A percentile compares a stretch with the other conserved stretches of the same genome.
These are phyloP conservation scores for Arvicanthis niloticus DNA, from an alignment of 2,113 vertebrate genomes.

Conservation along the genomic window DNA sequence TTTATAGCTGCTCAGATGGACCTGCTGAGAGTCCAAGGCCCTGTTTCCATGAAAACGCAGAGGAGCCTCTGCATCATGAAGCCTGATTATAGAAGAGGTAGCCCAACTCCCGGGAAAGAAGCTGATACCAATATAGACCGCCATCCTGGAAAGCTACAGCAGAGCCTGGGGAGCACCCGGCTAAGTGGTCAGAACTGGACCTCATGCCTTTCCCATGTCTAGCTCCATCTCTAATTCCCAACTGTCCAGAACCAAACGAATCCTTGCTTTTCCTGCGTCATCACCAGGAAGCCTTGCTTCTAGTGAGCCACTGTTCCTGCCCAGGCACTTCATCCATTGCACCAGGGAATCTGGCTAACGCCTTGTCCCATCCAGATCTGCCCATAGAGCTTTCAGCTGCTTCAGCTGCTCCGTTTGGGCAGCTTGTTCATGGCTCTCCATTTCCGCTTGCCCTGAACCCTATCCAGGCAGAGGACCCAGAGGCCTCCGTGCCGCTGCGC, in stretches of 20 bases:
- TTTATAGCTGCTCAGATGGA: background rate
- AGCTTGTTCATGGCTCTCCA: background rate
- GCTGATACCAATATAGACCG: background rate
- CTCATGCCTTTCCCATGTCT: background rate
- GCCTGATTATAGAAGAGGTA: background rate
- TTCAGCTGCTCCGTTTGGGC: background rate
- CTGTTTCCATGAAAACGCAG: background rate
- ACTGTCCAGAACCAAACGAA: background rate
- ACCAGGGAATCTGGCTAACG: too few species aligned
- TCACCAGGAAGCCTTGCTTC: background rate
- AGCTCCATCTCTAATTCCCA: background rate
- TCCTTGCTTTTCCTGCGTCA: background rate
- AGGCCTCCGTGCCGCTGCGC: background rate
- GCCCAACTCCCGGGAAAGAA: background rate
- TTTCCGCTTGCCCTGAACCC: background rate
- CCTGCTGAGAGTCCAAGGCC: background rate
- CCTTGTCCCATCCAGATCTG: background rate
- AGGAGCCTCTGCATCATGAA: background rate
- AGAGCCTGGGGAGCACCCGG: accelerated
- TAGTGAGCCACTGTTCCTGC: background rate
- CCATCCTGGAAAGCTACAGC: background rate
- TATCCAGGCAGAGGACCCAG: background rate
- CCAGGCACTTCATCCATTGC: too few species aligned
- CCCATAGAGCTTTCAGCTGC: too few species aligned
- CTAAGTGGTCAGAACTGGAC: background rate